Evolutionary conservation across 2,888 invertebrate species (phyloP).

Genomic region (Antheraea assamensis): DNA sequence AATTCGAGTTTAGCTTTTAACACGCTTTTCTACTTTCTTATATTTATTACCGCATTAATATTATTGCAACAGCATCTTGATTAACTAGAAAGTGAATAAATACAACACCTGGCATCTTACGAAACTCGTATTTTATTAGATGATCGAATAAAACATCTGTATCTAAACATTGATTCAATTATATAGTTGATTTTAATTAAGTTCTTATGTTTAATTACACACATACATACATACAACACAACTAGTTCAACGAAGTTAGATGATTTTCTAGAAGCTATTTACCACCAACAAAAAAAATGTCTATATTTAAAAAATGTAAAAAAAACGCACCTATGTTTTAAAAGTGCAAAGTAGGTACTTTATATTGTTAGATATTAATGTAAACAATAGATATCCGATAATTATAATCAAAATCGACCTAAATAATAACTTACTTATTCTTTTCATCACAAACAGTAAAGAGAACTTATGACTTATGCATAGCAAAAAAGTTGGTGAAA

Average conservation of each 20-base stretch:
- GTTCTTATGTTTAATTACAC: background rate
- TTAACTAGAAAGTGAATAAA: conserved; percentile 6
- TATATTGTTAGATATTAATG: no score
- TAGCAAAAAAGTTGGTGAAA: no score
- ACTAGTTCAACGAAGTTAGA: background rate
- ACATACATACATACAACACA: background rate
- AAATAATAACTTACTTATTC: no score
- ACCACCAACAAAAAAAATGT: no score
- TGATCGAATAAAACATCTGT: background rate
- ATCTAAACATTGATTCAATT: background rate
- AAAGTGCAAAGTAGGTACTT: no score
- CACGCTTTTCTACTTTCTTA: background rate
- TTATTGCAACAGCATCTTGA: background rate
- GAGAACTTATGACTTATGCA: no score
- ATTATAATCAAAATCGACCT: no score
- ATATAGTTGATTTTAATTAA: background rate
- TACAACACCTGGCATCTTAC: conserved; percentile 3
- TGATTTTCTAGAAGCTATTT: no score
- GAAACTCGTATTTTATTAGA: background rate
- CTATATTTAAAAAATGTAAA: no score
- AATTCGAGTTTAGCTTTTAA: background rate
- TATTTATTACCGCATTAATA: conserved; percentile 3
- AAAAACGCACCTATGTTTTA: no score
- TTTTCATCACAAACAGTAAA: no score
- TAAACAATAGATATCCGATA: no score